A percentile compares a stretch with the other conserved stretches of the same genome.
phyloP scores from a whole-genome alignment of 2,888 invertebrate genomes.

The Amphiduros pacificus region DNA sequence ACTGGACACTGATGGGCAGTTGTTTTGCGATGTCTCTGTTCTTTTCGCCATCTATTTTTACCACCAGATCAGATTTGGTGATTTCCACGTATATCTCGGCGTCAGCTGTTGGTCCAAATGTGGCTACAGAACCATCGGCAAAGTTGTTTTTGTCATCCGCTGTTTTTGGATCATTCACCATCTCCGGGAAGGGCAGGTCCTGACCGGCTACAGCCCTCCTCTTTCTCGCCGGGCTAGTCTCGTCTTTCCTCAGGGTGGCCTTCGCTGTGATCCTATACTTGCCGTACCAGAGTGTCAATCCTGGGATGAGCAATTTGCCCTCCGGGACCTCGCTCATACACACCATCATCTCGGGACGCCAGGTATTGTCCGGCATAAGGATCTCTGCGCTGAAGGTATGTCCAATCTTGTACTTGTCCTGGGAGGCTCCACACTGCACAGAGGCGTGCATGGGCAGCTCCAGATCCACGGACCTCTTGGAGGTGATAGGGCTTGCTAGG shows the following conservation, averaged over 20 bases:
- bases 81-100: slow-evolving; percentile 26
- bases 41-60: slow-evolving; percentile 9
- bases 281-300: slow-evolving; percentile 35
- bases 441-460: not conserved
- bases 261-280: slow-evolving; percentile 43
- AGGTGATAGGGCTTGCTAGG: slow-evolving; percentile 10
- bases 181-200: no score
- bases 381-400: slow-evolving; percentile 44
- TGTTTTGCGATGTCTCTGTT: slow-evolving; percentile 17
- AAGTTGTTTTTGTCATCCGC: no score
- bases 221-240: not conserved
- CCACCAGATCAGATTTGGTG: not conserved
- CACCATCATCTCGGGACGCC: slow-evolving; percentile 30
- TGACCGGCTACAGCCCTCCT: not conserved
- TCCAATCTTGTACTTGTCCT: not conserved
- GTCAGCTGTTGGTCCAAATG: slow-evolving; percentile 3
- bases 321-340: slow-evolving; percentile 20
- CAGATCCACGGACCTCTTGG: slow-evolving; percentile 18
- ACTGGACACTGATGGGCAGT: slow-evolving; percentile 21
- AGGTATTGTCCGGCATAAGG: slow-evolving; percentile 17
- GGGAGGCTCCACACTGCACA: not conserved
- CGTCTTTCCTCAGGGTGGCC: slow-evolving; percentile 28
- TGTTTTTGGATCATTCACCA: no score
- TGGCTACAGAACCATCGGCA: not conserved
- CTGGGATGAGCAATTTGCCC: slow-evolving; percentile 16